Evolutionary conservation across 2,797 vertebrate species (phyloP), one percentile per base, ranked within the genome.

Genomic region (Falco cherrug): DNA sequence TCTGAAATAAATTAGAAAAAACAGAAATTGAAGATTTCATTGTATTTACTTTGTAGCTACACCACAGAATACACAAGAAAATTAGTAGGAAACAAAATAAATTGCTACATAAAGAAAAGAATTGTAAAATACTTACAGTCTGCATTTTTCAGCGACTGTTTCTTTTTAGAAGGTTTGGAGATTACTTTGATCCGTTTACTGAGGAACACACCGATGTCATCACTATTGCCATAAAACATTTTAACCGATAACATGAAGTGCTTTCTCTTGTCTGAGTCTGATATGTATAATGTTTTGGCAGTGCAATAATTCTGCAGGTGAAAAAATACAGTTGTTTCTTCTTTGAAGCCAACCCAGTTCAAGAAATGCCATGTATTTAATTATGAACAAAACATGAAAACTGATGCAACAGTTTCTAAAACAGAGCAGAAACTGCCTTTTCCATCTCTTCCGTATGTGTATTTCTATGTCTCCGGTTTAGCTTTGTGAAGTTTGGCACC

Each of bases 281-380:
- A 99, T 99, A 99, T 99, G 98, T 99, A 99, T 98, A 99, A 99
- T 75, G 99, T 99, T 99, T 99, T 99, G 98, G 99, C 99, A 98
- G 99, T 99, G 98, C 99, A 99, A 99, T 99, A 99, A 97, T 99
- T 99, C 99, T 99, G 98, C 81, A 84, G 94, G 95, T 56, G 43
- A 94, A 95, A 95, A 97, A 73, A 98, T 16, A 94, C 8, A 64
- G 41, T 37, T 65, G 64, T 63, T 94, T 91, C 56, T 63, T 81
- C 61, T 81, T 84, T 51, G 47, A 94, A 73, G 64, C 39, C 56
- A 93, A 57, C 6, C 24, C 41, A 84, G 54, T 63, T 91, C 39
- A 73, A 93, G 59, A 69, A 89, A 63, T 16, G 16, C 77, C 2
- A 7, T 16, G 12, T 24, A 78, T 50, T 70, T 84, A 69, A 63